These are phyloP conservation scores for Blastomussa wellsi DNA, from an alignment of 92 coral and sea anemone species.

Conservation along the genomic window DNA sequence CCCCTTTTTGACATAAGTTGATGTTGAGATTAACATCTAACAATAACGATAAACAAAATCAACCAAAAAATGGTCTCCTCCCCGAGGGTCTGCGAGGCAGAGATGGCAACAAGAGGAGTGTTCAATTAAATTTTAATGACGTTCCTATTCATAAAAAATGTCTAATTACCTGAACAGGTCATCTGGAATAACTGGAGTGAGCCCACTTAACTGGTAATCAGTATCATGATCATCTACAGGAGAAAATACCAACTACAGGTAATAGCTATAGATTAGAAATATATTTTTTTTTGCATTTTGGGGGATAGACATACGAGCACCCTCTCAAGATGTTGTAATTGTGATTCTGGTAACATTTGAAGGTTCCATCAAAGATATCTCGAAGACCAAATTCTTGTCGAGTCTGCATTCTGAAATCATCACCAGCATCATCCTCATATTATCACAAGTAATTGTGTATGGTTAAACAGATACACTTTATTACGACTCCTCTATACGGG, in stretches of 20 bases:
- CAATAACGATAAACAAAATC: too few species aligned
- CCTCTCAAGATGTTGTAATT: neutral
- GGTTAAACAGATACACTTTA: too few species aligned
- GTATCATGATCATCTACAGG: slow-evolving; percentile 14
- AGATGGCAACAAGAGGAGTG: neutral
- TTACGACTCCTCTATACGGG: too few species aligned
- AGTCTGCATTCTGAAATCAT: neutral
- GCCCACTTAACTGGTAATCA: slow-evolving; percentile 28
- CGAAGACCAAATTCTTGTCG: neutral
- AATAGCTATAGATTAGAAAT: neutral
- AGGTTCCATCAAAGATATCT: neutral
- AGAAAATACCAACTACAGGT: neutral
- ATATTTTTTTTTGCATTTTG: neutral
- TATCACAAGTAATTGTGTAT: too few species aligned
- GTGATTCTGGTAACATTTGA: neutral
- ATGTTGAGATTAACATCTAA: too few species aligned
- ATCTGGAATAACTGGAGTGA: slow-evolving; percentile 44
- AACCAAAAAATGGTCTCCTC: too few species aligned
- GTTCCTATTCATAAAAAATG: neutral
- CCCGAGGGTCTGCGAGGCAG: too few species aligned
- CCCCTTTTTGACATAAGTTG: too few species aligned
- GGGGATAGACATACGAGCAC: neutral
- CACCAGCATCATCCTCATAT: too few species aligned
- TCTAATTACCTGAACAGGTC: slow-evolving; percentile 34
- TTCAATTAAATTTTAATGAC: too few species aligned